Conservation (phyloP, 2,888 invertebrate species). For the Brachyptera putata region DNA sequence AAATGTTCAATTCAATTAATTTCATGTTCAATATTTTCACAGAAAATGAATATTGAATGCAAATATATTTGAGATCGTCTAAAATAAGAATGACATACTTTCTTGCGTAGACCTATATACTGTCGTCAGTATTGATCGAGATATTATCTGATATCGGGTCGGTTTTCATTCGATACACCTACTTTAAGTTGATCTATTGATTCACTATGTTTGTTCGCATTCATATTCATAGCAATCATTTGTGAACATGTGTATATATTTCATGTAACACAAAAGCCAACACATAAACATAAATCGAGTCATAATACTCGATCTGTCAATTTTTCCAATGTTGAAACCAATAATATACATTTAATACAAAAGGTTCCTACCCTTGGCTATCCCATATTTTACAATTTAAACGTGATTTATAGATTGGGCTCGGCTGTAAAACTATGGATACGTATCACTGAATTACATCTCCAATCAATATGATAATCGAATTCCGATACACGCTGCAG, state of each 20-base stretch:
- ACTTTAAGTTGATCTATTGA: no score
- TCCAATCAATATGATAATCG: slow-evolving; percentile 27
- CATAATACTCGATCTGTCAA: not conserved
- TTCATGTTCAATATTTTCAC: no score
- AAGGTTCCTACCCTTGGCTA: not conserved
- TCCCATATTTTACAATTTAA: slow-evolving; percentile 7
- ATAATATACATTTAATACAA: slow-evolving; percentile 9
- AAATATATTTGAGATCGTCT: no score
- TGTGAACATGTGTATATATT: not conserved
- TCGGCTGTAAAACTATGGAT: slow-evolving; percentile 1
- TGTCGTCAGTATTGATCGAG: no score
- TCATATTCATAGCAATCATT: no score
- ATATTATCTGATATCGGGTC: no score
- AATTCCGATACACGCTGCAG: slow-evolving; percentile 27
- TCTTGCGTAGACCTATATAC: no score
- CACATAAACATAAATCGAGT: not conserved
- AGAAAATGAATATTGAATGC: no score
- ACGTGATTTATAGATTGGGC: slow-evolving; percentile 2
- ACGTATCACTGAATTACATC: slow-evolving; percentile 2
- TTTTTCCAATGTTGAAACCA: not conserved
- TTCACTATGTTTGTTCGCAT: no score
- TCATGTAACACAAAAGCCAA: not conserved
- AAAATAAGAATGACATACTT: no score
- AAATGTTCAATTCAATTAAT: no score
- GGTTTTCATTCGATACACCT: no score